Percentiles rank a stretch among this genome's conserved stretches.
Evolutionary conservation across 2,888 invertebrate genomes (phyloP).

Genomic region (Lamellibrachia satsuma): DNA sequence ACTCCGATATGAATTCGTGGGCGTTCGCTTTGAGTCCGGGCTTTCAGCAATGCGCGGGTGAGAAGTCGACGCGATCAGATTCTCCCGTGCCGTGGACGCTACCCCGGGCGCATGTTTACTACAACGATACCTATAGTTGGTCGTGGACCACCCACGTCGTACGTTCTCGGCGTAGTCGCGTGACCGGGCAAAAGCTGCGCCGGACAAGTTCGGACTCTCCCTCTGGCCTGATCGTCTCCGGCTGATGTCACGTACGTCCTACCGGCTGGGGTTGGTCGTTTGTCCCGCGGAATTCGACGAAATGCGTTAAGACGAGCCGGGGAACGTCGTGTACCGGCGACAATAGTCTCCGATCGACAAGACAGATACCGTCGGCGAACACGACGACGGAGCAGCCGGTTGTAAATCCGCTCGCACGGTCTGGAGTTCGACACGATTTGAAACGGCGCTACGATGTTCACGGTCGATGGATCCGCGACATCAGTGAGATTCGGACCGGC

Average conservation of each 20-base stretch:
- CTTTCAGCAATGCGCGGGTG: neutral
- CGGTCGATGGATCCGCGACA: neutral
- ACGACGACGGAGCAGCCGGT: neutral
- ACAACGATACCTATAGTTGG: neutral
- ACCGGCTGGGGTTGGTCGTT: neutral
- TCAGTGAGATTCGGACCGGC: neutral
- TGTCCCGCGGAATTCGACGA: neutral
- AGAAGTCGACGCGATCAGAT: neutral
- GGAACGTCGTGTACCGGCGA: neutral
- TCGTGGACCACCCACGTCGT: neutral
- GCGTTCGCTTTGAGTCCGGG: neutral
- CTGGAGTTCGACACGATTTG: neutral
- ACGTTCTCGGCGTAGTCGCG: neutral
- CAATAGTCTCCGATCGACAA: neutral
- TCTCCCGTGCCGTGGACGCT: neutral
- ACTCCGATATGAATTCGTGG: neutral
- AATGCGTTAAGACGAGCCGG: neutral
- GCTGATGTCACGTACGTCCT: neutral
- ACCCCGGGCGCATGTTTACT: neutral
- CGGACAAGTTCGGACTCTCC: neutral
- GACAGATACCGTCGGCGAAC: neutral
- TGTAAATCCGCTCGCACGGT: neutral
- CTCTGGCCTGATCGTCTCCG: neutral
- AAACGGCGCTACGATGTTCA: neutral
- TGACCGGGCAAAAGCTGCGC: neutral